A percentile compares a stretch with the other conserved stretches of the same genome.
These are phyloP conservation scores for Masnerella sp. DNA, from an alignment of 2,888 invertebrate species.

Conservation along the genomic window DNA sequence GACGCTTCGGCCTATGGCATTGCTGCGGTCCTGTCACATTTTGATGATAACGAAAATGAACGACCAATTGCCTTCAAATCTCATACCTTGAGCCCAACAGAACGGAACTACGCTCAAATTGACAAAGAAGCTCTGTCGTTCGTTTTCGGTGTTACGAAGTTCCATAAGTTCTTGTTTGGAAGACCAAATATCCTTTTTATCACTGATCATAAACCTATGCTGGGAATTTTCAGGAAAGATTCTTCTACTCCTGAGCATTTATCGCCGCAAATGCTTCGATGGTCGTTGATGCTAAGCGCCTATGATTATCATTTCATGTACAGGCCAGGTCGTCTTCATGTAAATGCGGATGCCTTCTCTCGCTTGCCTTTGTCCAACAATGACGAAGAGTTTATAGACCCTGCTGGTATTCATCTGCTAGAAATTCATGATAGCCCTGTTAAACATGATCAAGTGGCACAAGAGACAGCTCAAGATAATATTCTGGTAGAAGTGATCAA, in stretches of 20 bases:
- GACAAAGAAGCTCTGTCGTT: slow-evolving; percentile 54
- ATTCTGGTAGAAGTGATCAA: background rate
- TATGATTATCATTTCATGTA: slow-evolving; percentile 26
- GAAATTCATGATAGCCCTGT: background rate
- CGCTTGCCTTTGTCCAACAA: slow-evolving; percentile 62
- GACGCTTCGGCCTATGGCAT: slow-evolving; percentile 1
- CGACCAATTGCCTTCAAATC: background rate
- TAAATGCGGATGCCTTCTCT: slow-evolving; percentile 13
- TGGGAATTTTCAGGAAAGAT: slow-evolving; percentile 32
- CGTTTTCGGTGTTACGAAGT: slow-evolving; percentile 61
- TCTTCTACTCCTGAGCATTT: slow-evolving; percentile 26
- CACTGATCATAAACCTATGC: no score
- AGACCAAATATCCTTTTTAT: slow-evolving; percentile 65
- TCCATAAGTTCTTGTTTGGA: slow-evolving; percentile 63
- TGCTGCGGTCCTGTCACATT: background rate
- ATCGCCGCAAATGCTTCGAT: slow-evolving; percentile 30
- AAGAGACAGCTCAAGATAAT: background rate
- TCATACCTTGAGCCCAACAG: background rate
- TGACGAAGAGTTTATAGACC: background rate
- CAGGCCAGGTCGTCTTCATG: slow-evolving; percentile 1
- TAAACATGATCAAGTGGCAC: background rate
- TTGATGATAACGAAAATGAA: background rate
- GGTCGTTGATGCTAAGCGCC: slow-evolving; percentile 9
- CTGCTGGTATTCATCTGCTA: slow-evolving; percentile 2
- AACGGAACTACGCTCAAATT: background rate